Evolutionary conservation across 2,113 vertebrate species (phyloP).

Genomic region (Zootoca vivipara): DNA sequence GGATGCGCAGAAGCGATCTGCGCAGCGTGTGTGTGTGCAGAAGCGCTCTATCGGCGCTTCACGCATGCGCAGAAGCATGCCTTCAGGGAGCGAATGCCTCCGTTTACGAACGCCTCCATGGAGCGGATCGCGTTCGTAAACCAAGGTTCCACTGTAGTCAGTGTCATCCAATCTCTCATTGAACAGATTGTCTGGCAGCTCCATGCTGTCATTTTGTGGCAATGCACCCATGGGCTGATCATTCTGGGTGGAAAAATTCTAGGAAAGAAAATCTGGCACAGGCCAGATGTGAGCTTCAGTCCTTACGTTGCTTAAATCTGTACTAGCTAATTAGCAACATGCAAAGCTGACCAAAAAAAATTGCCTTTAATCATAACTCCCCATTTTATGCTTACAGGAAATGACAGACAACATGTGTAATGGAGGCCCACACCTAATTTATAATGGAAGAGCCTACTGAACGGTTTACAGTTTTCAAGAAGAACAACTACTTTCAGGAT

Average conservation of each 20-base stretch:
- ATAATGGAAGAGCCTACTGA: constrained; percentile 85
- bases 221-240: neutral
- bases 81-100: too few species aligned
- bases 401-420: constrained; percentile 92
- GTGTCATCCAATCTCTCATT: too few species aligned
- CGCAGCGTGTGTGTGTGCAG: too few species aligned
- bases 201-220: neutral
- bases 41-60: too few species aligned
- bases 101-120: too few species aligned
- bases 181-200: too few species aligned
- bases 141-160: too few species aligned
- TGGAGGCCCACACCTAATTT: constrained; percentile 90
- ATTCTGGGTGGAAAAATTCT: neutral
- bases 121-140: too few species aligned
- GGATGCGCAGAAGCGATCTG: too few species aligned
- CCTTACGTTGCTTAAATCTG: constrained; percentile 8
- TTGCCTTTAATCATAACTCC: constrained; percentile 53
- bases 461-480: constrained; percentile 55
- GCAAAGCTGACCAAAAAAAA: constrained; percentile 33
- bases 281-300: neutral
- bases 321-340: constrained; percentile 38
- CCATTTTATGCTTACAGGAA: constrained; percentile 83
- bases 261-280: neutral
- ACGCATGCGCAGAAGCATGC: too few species aligned
- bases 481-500: constrained; percentile 55